A percentile compares a stretch with the other conserved stretches of the same genome.
phyloP scores from a whole-genome alignment of 2,797 vertebrate genomes.

The Dendrocincla tyrannina region DNA sequence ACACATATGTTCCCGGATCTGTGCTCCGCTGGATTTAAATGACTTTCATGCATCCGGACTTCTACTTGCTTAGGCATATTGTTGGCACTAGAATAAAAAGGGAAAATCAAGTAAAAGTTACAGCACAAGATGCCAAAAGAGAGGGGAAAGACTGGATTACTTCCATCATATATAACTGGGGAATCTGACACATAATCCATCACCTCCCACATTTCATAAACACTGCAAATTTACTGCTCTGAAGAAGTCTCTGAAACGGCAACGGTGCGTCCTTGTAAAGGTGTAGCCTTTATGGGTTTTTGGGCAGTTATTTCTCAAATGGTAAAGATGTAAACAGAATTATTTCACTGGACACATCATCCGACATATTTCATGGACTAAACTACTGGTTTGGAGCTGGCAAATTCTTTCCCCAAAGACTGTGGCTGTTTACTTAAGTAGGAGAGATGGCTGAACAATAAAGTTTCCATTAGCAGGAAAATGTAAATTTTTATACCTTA shows the following conservation, averaged over 20 bases:
- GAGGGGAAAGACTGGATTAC: background rate
- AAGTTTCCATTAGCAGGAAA: background rate
- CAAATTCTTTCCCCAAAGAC: background rate
- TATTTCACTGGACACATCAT: background rate
- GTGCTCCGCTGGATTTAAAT: conserved; percentile 83
- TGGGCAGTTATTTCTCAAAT: background rate
- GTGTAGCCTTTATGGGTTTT: background rate
- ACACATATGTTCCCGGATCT: conserved; percentile 83
- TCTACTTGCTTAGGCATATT: conserved; percentile 99
- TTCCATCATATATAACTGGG: background rate
- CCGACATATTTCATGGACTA: background rate
- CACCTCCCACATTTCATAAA: background rate
- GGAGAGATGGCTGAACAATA: background rate
- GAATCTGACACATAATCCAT: background rate
- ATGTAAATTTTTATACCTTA: background rate
- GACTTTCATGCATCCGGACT: conserved; percentile 96
- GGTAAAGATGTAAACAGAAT: background rate
- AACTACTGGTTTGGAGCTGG: background rate
- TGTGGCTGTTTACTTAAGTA: background rate
- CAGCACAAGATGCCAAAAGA: background rate
- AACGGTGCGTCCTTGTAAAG: background rate
- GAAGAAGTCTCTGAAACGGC: background rate
- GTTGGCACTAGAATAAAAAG: conserved; percentile 83
- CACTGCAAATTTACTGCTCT: background rate
- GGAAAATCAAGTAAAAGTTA: conserved; percentile 14